Conservation (phyloP, 1,140 invertebrate genomes). For the Orius insidiosus region DNA sequence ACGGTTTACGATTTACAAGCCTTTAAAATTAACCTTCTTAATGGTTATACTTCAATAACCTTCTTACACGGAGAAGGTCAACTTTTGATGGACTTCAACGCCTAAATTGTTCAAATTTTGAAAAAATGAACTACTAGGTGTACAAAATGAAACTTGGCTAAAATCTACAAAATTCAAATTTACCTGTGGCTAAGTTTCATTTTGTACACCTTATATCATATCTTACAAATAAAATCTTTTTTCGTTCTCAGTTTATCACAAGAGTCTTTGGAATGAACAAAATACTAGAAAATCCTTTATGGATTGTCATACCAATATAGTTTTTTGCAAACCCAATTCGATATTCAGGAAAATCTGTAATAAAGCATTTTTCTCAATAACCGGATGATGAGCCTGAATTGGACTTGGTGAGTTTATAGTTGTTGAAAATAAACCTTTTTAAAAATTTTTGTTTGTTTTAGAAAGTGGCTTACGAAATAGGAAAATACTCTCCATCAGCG, state of each 20-base stretch:
- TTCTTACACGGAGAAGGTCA: too few relatives aligned
- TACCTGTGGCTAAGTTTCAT: too few relatives aligned
- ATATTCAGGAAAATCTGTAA: conserved; percentile 14
- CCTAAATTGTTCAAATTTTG: too few relatives aligned
- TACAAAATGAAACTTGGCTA: too few relatives aligned
- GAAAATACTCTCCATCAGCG: conserved; percentile 41
- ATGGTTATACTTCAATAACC: too few relatives aligned
- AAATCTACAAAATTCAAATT: too few relatives aligned
- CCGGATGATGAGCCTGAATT: conserved; percentile 19
- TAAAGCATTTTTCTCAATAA: conserved; percentile 17
- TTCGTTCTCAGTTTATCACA: neutral
- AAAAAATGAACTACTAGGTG: too few relatives aligned
- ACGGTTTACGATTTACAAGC: too few relatives aligned
- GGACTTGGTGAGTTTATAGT: conserved; percentile 23
- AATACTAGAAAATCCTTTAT: neutral
- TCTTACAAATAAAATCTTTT: too few relatives aligned
- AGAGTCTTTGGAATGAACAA: neutral
- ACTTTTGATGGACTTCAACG: too few relatives aligned
- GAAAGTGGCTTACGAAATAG: neutral
- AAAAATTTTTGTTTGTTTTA: conserved; percentile 1
- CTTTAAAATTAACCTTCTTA: too few relatives aligned
- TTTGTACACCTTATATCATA: too few relatives aligned
- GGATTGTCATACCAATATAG: neutral
- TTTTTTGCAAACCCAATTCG: neutral
- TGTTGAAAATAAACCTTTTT: conserved; percentile 21